Conservation (phyloP, 2,888 invertebrate genomes). For the Harpagoxenus sublaevis region DNA sequence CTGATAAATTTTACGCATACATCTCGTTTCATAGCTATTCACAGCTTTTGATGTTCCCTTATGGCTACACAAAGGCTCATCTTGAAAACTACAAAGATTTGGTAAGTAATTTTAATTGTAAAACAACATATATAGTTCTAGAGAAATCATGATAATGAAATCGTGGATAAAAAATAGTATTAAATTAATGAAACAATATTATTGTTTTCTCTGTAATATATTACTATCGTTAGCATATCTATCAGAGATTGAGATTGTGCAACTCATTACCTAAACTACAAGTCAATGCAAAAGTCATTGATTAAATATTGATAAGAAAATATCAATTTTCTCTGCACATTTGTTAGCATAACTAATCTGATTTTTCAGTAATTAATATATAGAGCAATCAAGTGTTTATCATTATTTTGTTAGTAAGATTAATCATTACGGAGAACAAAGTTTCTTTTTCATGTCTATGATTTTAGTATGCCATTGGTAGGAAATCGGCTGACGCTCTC, state of each 20-base stretch:
- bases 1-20: slow-evolving; percentile 88
- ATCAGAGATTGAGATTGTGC: neutral
- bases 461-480: slow-evolving; percentile 11
- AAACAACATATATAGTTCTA: neutral
- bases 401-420: neutral
- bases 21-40: slow-evolving; percentile 92
- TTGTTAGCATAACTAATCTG: neutral
- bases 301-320: neutral
- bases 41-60: slow-evolving; percentile 90
- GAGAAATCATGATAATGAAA: neutral
- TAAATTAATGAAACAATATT: neutral
- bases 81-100: slow-evolving; percentile 88
- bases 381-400: neutral
- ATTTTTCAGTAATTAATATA: neutral
- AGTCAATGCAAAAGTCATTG: neutral
- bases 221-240: neutral
- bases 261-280: neutral
- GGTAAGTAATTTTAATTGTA: slow-evolving; percentile 1
- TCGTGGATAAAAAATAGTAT: neutral
- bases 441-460: no score
- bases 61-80: slow-evolving; percentile 89
- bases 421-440: neutral
- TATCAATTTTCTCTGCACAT: neutral
- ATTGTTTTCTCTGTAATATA: neutral
- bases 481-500: slow-evolving; percentile 82